These are phyloP conservation scores for Gavia stellata DNA, from an alignment of 2,113 vertebrate genomes.

Conservation along the genomic window DNA sequence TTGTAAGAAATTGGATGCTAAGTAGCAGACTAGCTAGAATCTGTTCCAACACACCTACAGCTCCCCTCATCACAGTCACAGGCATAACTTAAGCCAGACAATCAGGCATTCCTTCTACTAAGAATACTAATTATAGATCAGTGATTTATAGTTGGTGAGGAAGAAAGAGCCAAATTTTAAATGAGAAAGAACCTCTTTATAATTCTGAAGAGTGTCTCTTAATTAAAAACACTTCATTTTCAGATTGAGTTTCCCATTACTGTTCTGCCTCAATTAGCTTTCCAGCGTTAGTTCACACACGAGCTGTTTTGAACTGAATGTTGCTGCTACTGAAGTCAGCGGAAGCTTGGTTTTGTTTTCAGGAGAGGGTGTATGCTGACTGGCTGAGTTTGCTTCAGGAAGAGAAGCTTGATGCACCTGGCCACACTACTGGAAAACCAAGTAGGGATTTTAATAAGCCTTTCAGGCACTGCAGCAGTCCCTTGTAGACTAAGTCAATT, in stretches of 20 bases:
- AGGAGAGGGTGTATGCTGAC: background rate
- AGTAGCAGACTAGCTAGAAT: background rate
- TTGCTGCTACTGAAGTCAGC: background rate
- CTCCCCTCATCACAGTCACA: background rate
- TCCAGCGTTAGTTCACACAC: background rate
- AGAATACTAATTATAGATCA: background rate
- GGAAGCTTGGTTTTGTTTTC: background rate
- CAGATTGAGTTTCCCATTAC: background rate
- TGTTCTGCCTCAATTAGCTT: constrained; percentile 10
- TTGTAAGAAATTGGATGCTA: background rate
- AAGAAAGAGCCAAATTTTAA: constrained; percentile 22
- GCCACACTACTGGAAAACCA: background rate
- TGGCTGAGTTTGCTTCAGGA: background rate
- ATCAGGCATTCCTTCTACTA: background rate
- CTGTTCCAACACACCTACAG: background rate
- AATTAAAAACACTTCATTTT: constrained; percentile 44
- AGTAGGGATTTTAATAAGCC: background rate
- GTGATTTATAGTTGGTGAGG: background rate
- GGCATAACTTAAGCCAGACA: background rate
- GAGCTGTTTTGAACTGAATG: background rate
- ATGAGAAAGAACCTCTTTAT: background rate
- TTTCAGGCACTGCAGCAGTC: background rate
- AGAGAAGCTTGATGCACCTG: background rate
- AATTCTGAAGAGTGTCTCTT: background rate
- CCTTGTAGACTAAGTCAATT: background rate